These are phyloP conservation scores for Muntiacus reevesi DNA, from an alignment of 2,113 vertebrate species.

Conservation along the genomic window DNA sequence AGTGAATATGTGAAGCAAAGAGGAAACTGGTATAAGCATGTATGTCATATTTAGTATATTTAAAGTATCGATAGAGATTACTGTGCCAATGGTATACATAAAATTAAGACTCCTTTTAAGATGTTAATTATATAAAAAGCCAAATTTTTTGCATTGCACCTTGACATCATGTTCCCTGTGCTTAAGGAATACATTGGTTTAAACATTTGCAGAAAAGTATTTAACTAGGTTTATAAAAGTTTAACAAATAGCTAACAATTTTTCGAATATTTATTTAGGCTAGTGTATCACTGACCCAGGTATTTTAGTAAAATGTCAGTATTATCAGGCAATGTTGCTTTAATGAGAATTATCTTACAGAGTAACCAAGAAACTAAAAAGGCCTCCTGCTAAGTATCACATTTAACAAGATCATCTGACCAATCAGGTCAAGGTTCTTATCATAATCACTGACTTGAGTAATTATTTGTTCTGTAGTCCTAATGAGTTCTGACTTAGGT, in stretches of 20 bases:
- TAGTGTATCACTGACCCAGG: neutral
- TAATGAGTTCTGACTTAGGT: neutral
- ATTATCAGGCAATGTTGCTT: neutral
- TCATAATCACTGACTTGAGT: neutral
- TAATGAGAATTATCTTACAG: conserved; percentile 5
- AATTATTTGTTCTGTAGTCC: neutral
- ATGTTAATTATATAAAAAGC: neutral
- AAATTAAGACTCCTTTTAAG: neutral
- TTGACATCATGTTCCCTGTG: neutral
- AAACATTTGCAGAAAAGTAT: neutral
- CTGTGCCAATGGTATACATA: neutral
- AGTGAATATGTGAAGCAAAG: neutral
- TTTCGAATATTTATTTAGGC: neutral
- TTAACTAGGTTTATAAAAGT: neutral
- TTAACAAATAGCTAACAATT: neutral
- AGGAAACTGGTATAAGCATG: neutral
- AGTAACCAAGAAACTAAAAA: neutral
- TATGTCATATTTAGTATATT: neutral
- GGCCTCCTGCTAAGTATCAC: neutral
- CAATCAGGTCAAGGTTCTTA: neutral
- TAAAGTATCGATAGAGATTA: neutral
- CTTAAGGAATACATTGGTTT: neutral
- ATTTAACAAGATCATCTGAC: neutral
- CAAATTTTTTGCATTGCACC: neutral
- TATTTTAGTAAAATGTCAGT: neutral